Conservation (phyloP, 2,888 invertebrate genomes). For the Rhagophthalmus giganteus region DNA sequence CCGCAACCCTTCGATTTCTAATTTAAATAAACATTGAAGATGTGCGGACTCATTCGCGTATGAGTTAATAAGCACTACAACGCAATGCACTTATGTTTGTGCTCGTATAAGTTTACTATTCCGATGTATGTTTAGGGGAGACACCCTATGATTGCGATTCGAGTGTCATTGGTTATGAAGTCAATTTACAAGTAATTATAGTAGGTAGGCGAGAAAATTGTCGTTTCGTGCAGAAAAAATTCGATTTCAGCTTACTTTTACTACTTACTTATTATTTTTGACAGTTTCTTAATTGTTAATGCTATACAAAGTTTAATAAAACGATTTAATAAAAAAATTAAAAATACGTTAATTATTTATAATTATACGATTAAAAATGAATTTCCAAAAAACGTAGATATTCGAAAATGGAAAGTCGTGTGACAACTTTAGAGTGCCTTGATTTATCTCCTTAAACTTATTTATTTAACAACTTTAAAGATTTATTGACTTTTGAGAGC, state of each 20-base stretch:
- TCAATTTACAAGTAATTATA: conserved; percentile 55
- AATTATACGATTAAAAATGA: too few relatives aligned
- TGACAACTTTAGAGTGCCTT: too few relatives aligned
- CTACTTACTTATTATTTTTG: background rate
- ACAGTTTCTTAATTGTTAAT: background rate
- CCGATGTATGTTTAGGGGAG: conserved; percentile 25
- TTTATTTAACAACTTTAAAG: too few relatives aligned
- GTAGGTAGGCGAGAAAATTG: conserved; percentile 32
- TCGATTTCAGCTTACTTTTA: background rate
- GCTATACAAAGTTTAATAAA: background rate
- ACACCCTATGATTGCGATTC: conserved; percentile 43
- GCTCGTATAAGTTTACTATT: conserved; percentile 17
- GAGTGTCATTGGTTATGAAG: conserved; percentile 54
- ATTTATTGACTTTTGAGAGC: too few relatives aligned
- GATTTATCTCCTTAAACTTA: too few relatives aligned
- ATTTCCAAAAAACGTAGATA: background rate
- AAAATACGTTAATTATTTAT: too few relatives aligned
- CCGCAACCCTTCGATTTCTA: conserved; percentile 13
- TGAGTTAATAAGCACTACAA: conserved; percentile 23
- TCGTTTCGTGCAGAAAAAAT: conserved; percentile 23
- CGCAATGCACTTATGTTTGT: conserved; percentile 28
- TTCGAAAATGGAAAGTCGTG: too few relatives aligned
- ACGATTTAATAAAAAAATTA: background rate
- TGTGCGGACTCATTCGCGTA: conserved; percentile 7
- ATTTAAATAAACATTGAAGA: conserved; percentile 17